phyloP scores from a whole-genome alignment of 1,140 invertebrate species.

The Drosophila truncata region DNA sequence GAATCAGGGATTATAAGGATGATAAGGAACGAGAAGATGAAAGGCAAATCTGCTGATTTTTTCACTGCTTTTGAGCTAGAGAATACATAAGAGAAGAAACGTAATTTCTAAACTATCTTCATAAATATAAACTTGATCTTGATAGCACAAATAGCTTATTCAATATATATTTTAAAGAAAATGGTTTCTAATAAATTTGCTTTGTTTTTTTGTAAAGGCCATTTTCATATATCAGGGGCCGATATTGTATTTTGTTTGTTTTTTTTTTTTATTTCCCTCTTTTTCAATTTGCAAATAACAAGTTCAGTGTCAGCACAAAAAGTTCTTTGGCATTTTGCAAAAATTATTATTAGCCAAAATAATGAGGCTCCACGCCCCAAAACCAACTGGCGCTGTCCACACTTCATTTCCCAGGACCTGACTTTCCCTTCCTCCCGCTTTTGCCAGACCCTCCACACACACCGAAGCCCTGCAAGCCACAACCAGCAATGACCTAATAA shows the following conservation, averaged over 20 bases:
- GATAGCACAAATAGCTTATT: neutral
- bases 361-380: conserved; percentile 42
- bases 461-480: conserved; percentile 3
- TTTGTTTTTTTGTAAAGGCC: too few species aligned
- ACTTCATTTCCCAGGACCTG: conserved; percentile 41
- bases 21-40: neutral
- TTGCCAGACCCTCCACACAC: neutral
- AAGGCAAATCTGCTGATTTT: neutral
- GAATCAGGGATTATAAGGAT: neutral
- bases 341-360: conserved; percentile 66
- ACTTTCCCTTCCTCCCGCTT: conserved; percentile 3
- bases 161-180: conserved; percentile 8
- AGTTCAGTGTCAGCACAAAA: conserved; percentile 66
- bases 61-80: neutral
- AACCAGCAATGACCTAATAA: conserved; percentile 75
- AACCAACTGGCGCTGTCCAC: conserved; percentile 49
- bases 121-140: neutral
- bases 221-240: conserved; percentile 25
- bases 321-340: conserved; percentile 54
- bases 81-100: neutral
- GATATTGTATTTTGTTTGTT: neutral
- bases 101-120: neutral
- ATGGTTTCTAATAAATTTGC: neutral
- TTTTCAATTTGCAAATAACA: conserved; percentile 70
- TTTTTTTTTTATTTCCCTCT: neutral